Base-by-base conservation (phyloP, 2,888 invertebrate genomes). In the Flexamia atlantica region DNA sequence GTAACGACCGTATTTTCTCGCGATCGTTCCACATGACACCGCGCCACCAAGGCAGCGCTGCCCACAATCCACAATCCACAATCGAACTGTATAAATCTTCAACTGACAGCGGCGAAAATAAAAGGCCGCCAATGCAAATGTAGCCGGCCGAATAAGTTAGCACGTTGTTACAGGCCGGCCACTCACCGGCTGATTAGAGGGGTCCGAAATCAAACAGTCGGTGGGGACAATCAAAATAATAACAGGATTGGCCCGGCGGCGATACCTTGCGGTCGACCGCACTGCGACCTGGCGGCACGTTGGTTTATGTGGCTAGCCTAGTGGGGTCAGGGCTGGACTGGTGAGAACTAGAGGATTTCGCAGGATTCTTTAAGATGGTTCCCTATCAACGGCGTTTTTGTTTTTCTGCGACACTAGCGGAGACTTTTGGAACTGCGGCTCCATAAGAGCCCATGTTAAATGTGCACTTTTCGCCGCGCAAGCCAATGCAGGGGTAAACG, bases 181-280 rank as follows among this genome's bases (percentile, higher is more conserved):
- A 72, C 76, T 76, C 23, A 42, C 50, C 28, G 76, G 46, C n/a
- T 76, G 76, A 76, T 76, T 76, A 76, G 46, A 76, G 76, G 28
- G 72, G 76, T 28, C 76, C 76, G 76, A 76, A 76, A 76, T 76
- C 76, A 76, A 76, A 76, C 76, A 76, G 76, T 76, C 76, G 76
- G 40, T 50, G 1, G 25, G 42, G 76, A 72, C 76, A 76, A 76
- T 46, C 76, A 76, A 28, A 76, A 50, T 76, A 76, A 76, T 76
- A 46, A 76, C 76, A 76, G 50, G 50, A 42, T 70, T 70, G 40
- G 40, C 28, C 60, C 17, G 32, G 32, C 23, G 60, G 25, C 17
- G 70, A 32, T 40, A 70, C 68, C 14, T 14, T 70, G 70, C 40
- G 70, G 70, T 70, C 23, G 14, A n/a, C 20, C 14, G 68, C 32